A percentile compares a stretch with the other conserved stretches of the same genome.
phyloP scores from a whole-genome alignment of 1,140 invertebrate species.

The Cheumatopsyche charites region DNA sequence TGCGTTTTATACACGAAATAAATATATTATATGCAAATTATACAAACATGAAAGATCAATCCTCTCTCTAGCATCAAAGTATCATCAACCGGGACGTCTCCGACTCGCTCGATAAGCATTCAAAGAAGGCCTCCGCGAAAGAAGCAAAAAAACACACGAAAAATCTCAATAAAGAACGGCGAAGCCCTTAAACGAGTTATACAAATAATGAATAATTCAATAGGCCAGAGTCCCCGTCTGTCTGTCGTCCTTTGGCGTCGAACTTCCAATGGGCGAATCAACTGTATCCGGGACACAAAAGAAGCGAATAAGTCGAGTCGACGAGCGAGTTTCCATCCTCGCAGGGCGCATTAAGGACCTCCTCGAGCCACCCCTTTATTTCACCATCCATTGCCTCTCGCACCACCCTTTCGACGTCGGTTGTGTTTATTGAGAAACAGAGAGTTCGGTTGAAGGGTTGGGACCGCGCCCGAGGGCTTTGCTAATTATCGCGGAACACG shows the following conservation, averaged over 20 bases:
- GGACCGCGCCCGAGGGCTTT: conserved; percentile 5
- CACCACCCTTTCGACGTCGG: not conserved
- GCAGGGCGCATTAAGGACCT: not conserved
- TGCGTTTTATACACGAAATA: too few species aligned
- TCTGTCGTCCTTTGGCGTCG: not conserved
- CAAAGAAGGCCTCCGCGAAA: too few species aligned
- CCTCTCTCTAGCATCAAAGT: not conserved
- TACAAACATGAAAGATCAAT: too few species aligned
- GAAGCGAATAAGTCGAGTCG: not conserved
- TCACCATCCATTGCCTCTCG: too few species aligned
- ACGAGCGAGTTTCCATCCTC: conserved; percentile 7
- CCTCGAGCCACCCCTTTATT: not conserved
- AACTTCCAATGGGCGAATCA: conserved; percentile 5
- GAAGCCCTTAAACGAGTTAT: conserved; percentile 29
- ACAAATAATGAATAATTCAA: conserved; percentile 36
- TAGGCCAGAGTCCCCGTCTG: conserved; percentile 7
- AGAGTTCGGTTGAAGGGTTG: conserved; percentile 11
- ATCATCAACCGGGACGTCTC: not conserved
- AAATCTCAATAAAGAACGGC: conserved; percentile 22
- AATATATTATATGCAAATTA: too few species aligned
- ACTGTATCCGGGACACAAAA: conserved; percentile 24
- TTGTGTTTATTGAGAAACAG: conserved; percentile 27
- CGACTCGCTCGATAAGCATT: not conserved
- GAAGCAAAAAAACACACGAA: conserved; percentile 11
- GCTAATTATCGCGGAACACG: conserved; percentile 30